A percentile compares a stretch with the other conserved stretches of the same genome.
Evolutionary conservation across 1,140 invertebrate species (phyloP).

Genomic region (Ostrea edulis): DNA sequence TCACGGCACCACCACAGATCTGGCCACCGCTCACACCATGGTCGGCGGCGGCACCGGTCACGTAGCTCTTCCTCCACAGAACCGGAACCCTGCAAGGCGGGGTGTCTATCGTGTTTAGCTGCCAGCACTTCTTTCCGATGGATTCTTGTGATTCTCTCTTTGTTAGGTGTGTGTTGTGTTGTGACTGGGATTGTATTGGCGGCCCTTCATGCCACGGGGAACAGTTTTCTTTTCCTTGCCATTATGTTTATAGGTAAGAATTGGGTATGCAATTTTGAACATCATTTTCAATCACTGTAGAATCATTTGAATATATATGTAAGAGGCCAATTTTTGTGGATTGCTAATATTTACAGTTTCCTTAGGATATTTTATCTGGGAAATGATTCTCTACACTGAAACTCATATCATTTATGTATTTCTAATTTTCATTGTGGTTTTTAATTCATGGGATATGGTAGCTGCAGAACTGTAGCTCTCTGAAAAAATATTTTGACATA

Average conservation of each 20-base stretch:
- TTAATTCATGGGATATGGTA: too few species aligned
- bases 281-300: background rate
- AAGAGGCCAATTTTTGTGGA: too few species aligned
- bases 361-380: too few species aligned
- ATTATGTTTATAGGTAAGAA: conserved; percentile 79
- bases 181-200: conserved; percentile 78
- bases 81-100: conserved; percentile 69
- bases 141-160: conserved; percentile 75
- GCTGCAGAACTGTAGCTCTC: too few species aligned
- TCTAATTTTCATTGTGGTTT: too few species aligned
- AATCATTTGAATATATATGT: too few species aligned
- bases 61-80: conserved; percentile 57
- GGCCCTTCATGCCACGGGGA: conserved; percentile 73
- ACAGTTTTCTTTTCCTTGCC: conserved; percentile 75
- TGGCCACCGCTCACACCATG: conserved; percentile 52
- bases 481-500: too few species aligned
- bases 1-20: conserved; percentile 49
- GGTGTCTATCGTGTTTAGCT: conserved; percentile 75
- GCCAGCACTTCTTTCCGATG: conserved; percentile 75
- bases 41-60: conserved; percentile 54
- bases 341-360: too few species aligned
- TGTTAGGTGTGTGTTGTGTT: conserved; percentile 77
- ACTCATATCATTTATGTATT: too few species aligned
- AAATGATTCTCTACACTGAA: too few species aligned
- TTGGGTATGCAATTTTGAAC: background rate